Evolutionary conservation across 2,797 vertebrate species (phyloP).

Genomic region (Anguilla anguilla): DNA sequence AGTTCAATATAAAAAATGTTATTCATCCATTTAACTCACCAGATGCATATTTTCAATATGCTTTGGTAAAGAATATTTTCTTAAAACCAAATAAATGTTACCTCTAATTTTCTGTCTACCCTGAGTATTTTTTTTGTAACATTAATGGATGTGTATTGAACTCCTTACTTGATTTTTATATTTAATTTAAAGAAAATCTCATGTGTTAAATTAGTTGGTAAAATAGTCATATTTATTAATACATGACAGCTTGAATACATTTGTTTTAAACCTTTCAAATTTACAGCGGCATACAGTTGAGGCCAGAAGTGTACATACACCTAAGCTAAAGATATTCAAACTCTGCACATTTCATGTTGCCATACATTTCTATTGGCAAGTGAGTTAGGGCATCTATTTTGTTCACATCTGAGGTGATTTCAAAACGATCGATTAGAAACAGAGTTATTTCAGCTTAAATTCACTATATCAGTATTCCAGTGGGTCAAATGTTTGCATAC

Average conservation of each 20-base stretch:
- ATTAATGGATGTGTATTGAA: background rate
- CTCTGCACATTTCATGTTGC: no score
- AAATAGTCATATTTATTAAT: background rate
- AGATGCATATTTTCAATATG: conserved; percentile 29
- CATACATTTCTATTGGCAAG: no score
- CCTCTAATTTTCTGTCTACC: conserved; percentile 1
- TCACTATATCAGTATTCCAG: no score
- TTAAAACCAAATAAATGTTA: conserved; percentile 39
- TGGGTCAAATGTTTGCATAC: no score
- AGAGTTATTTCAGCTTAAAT: no score
- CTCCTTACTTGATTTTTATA: background rate
- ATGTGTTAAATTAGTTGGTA: background rate
- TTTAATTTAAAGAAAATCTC: background rate
- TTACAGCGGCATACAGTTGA: no score
- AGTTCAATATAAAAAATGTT: conserved; percentile 32
- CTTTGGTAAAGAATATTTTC: conserved; percentile 36
- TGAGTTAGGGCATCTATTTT: no score
- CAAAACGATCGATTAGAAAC: no score
- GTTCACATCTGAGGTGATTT: no score
- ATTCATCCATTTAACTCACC: conserved; percentile 25
- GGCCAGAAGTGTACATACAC: no score
- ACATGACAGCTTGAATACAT: background rate
- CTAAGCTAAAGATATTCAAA: no score
- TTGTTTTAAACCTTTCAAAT: background rate
- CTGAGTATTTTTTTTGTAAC: background rate